Percentiles rank a stretch among this genome's conserved stretches.
These are phyloP conservation scores for Bemisia tabaci DNA, from an alignment of 1,140 invertebrate genomes.

Conservation along the genomic window DNA sequence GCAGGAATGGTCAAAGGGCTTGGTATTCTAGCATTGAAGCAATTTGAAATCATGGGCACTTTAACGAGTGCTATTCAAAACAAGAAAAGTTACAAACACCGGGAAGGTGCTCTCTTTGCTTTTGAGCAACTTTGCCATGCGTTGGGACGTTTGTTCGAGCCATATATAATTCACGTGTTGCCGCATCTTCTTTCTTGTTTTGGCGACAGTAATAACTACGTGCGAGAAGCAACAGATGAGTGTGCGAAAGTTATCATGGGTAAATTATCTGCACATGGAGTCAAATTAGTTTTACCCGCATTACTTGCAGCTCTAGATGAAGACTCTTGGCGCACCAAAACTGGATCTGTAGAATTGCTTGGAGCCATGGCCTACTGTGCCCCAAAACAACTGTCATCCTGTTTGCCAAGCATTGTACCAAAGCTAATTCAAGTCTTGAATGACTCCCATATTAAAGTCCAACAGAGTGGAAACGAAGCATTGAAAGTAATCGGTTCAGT, in stretches of 20 bases:
- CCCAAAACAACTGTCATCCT: slow-evolving; percentile 94
- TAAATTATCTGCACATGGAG: slow-evolving; percentile 89
- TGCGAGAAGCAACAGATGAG: slow-evolving; percentile 82
- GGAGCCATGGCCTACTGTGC: slow-evolving; percentile 98
- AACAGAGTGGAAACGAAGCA: slow-evolving; percentile 88
- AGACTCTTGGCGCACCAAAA: slow-evolving; percentile 98
- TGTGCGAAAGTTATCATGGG: slow-evolving; percentile 94
- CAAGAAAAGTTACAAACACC: slow-evolving; percentile 84
- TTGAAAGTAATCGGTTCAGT: slow-evolving; percentile 94
- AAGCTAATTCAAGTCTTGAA: slow-evolving; percentile 93
- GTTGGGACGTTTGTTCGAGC: slow-evolving; percentile 92
- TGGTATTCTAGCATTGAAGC: slow-evolving; percentile 88
- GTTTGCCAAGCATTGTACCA: slow-evolving; percentile 95
- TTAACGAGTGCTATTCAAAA: slow-evolving; percentile 90
- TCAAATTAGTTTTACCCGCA: slow-evolving; percentile 83
- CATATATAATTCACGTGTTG: slow-evolving; percentile 94
- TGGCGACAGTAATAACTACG: slow-evolving; percentile 85
- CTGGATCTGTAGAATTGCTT: slow-evolving; percentile 88
- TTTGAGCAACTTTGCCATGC: slow-evolving; percentile 92
- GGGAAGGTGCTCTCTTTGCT: slow-evolving; percentile 92
- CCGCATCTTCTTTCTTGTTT: slow-evolving; percentile 91
- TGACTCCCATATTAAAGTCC: slow-evolving; percentile 97
- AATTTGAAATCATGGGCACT: slow-evolving; percentile 89
- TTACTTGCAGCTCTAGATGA: slow-evolving; percentile 86
- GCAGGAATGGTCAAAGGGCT: slow-evolving; percentile 56